Base-by-base conservation (phyloP, 2,888 invertebrate species). In the Drosophila pegasa region DNA sequence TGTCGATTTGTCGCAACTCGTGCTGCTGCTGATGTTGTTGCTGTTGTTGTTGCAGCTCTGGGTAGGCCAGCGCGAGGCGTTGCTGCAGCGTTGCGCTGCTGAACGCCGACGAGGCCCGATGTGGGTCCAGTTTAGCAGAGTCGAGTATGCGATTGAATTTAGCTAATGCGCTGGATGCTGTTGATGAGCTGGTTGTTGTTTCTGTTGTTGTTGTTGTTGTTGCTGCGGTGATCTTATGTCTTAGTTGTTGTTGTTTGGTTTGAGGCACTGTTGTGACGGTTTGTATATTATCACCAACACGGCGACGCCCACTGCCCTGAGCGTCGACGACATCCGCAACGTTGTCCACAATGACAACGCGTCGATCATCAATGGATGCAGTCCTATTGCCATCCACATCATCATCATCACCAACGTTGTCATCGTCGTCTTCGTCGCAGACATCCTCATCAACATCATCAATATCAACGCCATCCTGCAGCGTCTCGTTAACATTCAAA, bases 81-180 rank as follows among this genome's bases (percentile, higher is more conserved):
- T 87, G 83, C 54, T 89, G 90, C 61, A 90, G 43, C 61, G 83
- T 83, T 52, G 85, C 80, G 69, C 80, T 87, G 63, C 83, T 89
- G 47, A 89, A 72, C 78, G 64, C 66, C 22, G 74, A 73, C 18
- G 68, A 60, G 54, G 83, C 83, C 25, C 72, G 75, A 65, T 80
- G 72, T 55, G 75, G 77, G 60, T 87, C 89, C 87, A 90, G 81
- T 72, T 91, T 86, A 80, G 86, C 89, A 88, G 88, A 88, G 76
- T 91, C 91, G 73, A 91, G 91, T 88, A 92, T 91, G 89, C 90
- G 90, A 89, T 92, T 92, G 89, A 92, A 92, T 91, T 91, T 92
- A 91, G 92, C 92, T 91, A 91, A 91, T 90, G 92, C 92, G 78
- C 90, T 90, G 84, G 84, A 80, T 81, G 88, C 80, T 86, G 83